Percentiles rank a stretch among this genome's conserved stretches.
Evolutionary conservation across 2,797 vertebrate species (phyloP).

Genomic region (Falco naumanni): DNA sequence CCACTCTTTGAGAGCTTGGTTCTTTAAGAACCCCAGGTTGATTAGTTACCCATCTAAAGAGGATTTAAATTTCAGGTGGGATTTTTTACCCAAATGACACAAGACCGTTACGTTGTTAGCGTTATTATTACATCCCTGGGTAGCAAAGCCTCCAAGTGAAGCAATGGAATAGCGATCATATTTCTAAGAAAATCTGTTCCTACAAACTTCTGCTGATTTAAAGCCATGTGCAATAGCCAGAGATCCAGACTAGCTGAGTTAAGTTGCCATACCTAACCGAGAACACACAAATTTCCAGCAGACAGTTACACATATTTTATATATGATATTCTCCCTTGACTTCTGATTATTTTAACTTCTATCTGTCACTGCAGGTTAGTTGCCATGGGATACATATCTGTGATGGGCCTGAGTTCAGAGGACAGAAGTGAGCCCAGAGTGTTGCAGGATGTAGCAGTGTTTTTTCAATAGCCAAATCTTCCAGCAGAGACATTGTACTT

Average conservation of each 20-base stretch:
- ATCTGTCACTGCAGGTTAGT: not conserved
- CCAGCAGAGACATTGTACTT: not conserved
- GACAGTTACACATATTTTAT: not conserved
- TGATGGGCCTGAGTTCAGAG: not conserved
- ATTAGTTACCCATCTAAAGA: not conserved
- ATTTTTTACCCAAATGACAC: not conserved
- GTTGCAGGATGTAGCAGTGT: not conserved
- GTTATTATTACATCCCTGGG: not conserved
- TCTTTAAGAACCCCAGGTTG: not conserved
- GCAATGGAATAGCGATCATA: not conserved
- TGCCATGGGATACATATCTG: not conserved
- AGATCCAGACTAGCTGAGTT: not conserved
- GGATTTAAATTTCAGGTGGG: not conserved
- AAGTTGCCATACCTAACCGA: not conserved
- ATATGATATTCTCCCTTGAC: not conserved
- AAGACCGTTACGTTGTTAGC: accelerated
- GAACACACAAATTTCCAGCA: not conserved
- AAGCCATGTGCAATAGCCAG: not conserved
- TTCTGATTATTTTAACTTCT: not conserved
- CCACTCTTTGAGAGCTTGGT: not conserved
- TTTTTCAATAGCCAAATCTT: not conserved
- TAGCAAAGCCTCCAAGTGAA: not conserved
- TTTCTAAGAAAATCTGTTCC: not conserved
- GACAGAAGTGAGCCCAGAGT: not conserved
- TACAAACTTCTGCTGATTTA: not conserved